A percentile compares a stretch with the other conserved stretches of the same genome.
Evolutionary conservation across 2,113 vertebrate genomes (phyloP).

Genomic region (Cyanoramphus novaezelandiae): DNA sequence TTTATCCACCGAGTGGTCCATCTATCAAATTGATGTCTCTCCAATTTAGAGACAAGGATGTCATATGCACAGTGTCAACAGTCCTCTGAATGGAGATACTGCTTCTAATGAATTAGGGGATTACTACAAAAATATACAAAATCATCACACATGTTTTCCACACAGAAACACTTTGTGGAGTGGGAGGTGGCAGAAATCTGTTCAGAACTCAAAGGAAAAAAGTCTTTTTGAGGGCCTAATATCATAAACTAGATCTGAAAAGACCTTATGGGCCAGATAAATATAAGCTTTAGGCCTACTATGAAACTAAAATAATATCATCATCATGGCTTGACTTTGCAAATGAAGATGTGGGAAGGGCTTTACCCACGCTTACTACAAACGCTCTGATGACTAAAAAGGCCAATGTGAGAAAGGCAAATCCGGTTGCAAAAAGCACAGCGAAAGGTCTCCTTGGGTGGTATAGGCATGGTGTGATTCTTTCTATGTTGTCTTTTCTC

Average conservation of each 20-base stretch:
- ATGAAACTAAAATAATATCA: not conserved
- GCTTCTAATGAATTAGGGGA: constrained; percentile 26
- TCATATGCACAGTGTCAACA: not conserved
- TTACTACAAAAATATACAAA: constrained; percentile 39
- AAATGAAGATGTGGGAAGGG: too few relatives aligned
- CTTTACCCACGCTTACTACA: too few relatives aligned
- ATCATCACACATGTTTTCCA: constrained; percentile 26
- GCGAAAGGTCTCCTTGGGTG: too few relatives aligned
- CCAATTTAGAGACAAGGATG: too few relatives aligned
- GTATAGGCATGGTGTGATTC: too few relatives aligned
- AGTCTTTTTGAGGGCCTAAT: not conserved
- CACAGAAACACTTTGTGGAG: not conserved
- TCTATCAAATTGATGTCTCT: too few relatives aligned
- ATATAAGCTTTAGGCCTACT: not conserved
- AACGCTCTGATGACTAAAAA: too few relatives aligned
- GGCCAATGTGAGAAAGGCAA: too few relatives aligned
- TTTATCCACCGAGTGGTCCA: too few relatives aligned
- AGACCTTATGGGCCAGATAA: not conserved
- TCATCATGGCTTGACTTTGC: too few relatives aligned
- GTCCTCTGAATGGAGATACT: constrained; percentile 7
- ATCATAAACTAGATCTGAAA: not conserved
- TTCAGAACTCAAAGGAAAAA: not conserved
- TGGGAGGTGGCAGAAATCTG: not conserved
- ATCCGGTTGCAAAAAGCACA: too few relatives aligned
- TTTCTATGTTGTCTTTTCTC: too few relatives aligned